Evolutionary conservation across 2,888 invertebrate genomes (phyloP).

Genomic region (Cryptocheilus praepositus): DNA sequence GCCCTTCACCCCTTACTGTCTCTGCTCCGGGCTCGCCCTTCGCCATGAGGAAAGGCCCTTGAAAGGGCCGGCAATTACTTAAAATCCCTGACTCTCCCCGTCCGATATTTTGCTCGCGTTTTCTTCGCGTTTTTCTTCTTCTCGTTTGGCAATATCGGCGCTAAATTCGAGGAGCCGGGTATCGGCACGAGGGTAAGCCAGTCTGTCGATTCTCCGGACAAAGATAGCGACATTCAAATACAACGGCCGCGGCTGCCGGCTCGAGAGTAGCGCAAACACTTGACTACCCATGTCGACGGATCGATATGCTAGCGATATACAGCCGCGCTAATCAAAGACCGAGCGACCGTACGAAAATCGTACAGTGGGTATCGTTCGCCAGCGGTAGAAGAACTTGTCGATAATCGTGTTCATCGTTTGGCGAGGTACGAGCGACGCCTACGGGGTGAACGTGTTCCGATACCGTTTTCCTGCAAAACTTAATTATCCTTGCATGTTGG

Average conservation of each 20-base stretch:
- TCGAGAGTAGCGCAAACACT: conserved; percentile 65
- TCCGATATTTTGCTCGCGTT: not conserved
- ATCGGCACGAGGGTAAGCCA: not conserved
- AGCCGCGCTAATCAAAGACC: not conserved
- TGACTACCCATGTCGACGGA: conserved; percentile 41
- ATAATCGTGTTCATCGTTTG: too few relatives aligned
- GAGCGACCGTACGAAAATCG: not conserved
- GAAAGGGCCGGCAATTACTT: conserved; percentile 60
- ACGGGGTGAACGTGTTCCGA: too few relatives aligned
- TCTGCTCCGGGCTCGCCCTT: conserved; percentile 23
- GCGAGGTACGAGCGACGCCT: too few relatives aligned
- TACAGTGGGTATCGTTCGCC: too few relatives aligned
- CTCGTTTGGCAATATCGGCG: conserved; percentile 22
- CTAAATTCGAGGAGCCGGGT: conserved; percentile 7
- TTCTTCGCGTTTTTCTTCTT: conserved; percentile 14
- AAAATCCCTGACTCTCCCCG: conserved; percentile 35
- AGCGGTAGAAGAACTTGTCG: not conserved
- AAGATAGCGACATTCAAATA: conserved; percentile 4
- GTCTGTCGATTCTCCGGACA: not conserved
- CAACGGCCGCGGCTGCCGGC: conserved; percentile 11
- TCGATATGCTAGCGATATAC: conserved; percentile 38
- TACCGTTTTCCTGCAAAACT: too few relatives aligned
- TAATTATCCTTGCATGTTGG: too few relatives aligned
- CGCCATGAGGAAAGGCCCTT: conserved; percentile 47
- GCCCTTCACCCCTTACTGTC: conserved; percentile 20